These are phyloP conservation scores for Alosa alosa DNA, from an alignment of 2,113 vertebrate species.

Conservation along the genomic window DNA sequence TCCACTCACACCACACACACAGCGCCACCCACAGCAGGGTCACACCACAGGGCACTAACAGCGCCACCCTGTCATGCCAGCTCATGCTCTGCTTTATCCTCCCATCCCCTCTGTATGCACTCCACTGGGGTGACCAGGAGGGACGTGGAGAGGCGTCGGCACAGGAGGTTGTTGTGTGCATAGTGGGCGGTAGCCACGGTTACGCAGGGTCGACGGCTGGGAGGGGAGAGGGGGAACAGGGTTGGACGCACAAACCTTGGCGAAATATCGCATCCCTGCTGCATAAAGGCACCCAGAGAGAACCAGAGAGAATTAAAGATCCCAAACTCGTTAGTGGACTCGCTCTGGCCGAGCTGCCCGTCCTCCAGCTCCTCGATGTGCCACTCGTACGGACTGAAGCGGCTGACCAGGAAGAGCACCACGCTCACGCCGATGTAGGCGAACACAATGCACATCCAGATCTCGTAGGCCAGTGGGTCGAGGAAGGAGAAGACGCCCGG, in stretches of 20 bases:
- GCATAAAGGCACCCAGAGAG: slow-evolving; percentile 92
- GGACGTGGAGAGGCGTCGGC: slow-evolving; percentile 19
- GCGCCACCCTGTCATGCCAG: slow-evolving; percentile 32
- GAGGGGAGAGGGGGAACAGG: slow-evolving; percentile 67
- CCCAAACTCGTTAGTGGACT: slow-evolving; percentile 98
- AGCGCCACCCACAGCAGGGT: slow-evolving; percentile 69
- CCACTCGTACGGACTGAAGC: slow-evolving; percentile 98
- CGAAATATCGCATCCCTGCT: slow-evolving; percentile 93
- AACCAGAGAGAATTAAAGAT: slow-evolving; percentile 99
- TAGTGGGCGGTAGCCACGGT: slow-evolving; percentile 42
- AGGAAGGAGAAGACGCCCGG: slow-evolving; percentile 98
- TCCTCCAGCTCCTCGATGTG: slow-evolving; percentile 97
- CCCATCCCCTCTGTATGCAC: neutral
- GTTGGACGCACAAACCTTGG: slow-evolving; percentile 83
- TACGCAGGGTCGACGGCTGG: slow-evolving; percentile 14
- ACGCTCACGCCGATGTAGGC: slow-evolving; percentile 98
- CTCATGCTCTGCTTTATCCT: too few relatives aligned
- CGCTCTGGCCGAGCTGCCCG: slow-evolving; percentile 90
- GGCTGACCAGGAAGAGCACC: slow-evolving; percentile 96
- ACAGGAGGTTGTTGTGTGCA: slow-evolving; percentile 53
- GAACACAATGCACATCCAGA: slow-evolving; percentile 99
- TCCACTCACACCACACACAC: slow-evolving; percentile 71
- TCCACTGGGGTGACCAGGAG: neutral
- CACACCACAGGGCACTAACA: slow-evolving; percentile 46
- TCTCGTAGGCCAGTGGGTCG: slow-evolving; percentile 96